A percentile compares a stretch with the other conserved stretches of the same genome.
Evolutionary conservation across 2,888 invertebrate species (phyloP).

Genomic region (Drosophila emarginata): DNA sequence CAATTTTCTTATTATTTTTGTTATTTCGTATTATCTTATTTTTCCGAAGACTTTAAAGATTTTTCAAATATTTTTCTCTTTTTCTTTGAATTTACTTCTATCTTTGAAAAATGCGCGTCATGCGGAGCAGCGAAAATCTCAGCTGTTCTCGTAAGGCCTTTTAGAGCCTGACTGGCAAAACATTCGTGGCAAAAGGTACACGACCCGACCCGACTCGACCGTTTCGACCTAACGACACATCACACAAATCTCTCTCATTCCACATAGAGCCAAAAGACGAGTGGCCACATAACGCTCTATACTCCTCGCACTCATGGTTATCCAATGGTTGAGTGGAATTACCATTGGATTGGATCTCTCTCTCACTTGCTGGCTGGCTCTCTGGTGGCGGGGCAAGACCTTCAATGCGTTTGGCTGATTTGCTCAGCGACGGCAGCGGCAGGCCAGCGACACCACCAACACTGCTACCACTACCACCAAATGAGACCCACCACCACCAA

Average conservation of each 20-base stretch:
- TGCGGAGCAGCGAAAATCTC: conserved; percentile 81
- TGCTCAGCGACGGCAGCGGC: conserved; percentile 36
- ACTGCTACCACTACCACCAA: conserved; percentile 26
- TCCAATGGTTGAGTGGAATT: conserved; percentile 63
- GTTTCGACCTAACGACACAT: conserved; percentile 83
- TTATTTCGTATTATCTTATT: conserved; percentile 23
- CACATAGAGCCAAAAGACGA: conserved; percentile 54
- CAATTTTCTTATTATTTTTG: conserved; percentile 19
- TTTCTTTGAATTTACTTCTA: conserved; percentile 22
- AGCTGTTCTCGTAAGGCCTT: conserved; percentile 83
- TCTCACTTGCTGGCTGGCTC: conserved; percentile 42
- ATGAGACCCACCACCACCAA: conserved; percentile 24
- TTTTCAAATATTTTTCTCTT: conserved; percentile 46
- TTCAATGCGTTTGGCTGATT: conserved; percentile 80
- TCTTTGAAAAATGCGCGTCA: conserved; percentile 80
- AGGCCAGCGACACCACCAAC: conserved; percentile 37
- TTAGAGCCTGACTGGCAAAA: conserved; percentile 83
- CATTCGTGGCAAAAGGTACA: conserved; percentile 84
- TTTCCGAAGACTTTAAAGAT: conserved; percentile 37
- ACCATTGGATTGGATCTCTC: conserved; percentile 43
- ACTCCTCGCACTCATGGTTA: conserved; percentile 47
- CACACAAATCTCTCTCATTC: conserved; percentile 82
- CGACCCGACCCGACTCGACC: conserved; percentile 84
- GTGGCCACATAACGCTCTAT: conserved; percentile 40
- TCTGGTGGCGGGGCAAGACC: conserved; percentile 79